These are phyloP conservation scores for Drosophila mercatorum DNA, from an alignment of 2,888 invertebrate species.

Conservation along the genomic window DNA sequence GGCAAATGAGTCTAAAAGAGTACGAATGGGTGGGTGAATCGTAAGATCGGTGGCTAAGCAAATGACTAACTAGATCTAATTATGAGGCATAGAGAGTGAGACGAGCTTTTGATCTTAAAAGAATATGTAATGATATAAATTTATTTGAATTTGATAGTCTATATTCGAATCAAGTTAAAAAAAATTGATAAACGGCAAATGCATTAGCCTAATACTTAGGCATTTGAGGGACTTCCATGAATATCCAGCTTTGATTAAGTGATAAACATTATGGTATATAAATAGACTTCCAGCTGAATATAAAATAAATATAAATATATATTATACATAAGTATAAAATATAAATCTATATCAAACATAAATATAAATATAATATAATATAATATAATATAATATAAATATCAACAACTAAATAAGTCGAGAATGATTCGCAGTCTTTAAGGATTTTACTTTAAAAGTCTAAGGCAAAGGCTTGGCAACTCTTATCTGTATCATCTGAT, in stretches of 20 bases:
- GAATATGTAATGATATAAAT: too few relatives aligned
- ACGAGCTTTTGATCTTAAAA: too few relatives aligned
- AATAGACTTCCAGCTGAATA: background rate
- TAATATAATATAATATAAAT: too few relatives aligned
- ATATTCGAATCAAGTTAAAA: too few relatives aligned
- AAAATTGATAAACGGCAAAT: too few relatives aligned
- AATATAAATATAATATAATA: too few relatives aligned
- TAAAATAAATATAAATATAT: background rate
- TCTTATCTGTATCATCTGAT: background rate
- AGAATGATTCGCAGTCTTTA: too few relatives aligned
- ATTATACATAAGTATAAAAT: too few relatives aligned
- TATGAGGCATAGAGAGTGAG: too few relatives aligned
- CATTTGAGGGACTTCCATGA: background rate
- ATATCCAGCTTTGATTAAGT: background rate
- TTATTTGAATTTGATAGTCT: too few relatives aligned
- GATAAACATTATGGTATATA: background rate
- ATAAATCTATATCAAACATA: too few relatives aligned
- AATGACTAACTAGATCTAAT: background rate
- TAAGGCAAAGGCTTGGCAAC: background rate
- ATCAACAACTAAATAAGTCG: too few relatives aligned
- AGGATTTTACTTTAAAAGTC: background rate
- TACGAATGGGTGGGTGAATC: conserved; percentile 1
- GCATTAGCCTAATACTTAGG: background rate
- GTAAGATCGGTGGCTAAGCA: conserved; percentile 5
- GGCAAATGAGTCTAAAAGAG: conserved; percentile 23